Percentiles rank a stretch among this genome's conserved stretches.
These are phyloP conservation scores for Tenthredo distinguenda DNA, from an alignment of 2,888 invertebrate species.

Conservation along the genomic window DNA sequence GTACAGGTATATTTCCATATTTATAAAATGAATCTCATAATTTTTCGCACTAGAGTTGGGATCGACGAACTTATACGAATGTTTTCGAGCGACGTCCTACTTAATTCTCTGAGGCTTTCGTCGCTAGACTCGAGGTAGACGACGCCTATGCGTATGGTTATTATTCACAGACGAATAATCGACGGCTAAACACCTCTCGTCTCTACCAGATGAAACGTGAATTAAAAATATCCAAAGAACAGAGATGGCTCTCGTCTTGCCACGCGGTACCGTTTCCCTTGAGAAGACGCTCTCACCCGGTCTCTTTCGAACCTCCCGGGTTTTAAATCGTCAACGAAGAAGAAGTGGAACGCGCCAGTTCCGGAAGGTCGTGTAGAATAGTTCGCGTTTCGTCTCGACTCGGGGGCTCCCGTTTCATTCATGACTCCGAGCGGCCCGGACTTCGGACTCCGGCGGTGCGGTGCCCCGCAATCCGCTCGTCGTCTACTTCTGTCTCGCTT, in stretches of 20 bases:
- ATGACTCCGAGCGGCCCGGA: slow-evolving; percentile 59
- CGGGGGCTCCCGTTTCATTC: slow-evolving; percentile 61
- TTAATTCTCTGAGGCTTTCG: not conserved
- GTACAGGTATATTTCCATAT: not conserved
- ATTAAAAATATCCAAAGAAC: not conserved
- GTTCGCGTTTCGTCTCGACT: slow-evolving; percentile 54
- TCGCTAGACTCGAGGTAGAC: slow-evolving; percentile 8
- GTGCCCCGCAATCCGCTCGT: slow-evolving; percentile 48
- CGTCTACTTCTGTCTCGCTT: slow-evolving; percentile 55
- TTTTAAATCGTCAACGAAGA: slow-evolving; percentile 56
- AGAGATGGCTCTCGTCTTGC: slow-evolving; percentile 31
- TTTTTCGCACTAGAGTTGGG: not conserved
- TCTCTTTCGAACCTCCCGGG: slow-evolving; percentile 52
- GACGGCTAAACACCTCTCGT: slow-evolving; percentile 14
- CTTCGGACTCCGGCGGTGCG: slow-evolving; percentile 26
- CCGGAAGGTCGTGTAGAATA: slow-evolving; percentile 68
- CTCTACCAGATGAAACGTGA: slow-evolving; percentile 5
- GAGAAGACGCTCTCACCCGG: slow-evolving; percentile 11
- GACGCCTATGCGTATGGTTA: not conserved
- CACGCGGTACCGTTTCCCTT: slow-evolving; percentile 22
- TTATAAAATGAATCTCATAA: not conserved
- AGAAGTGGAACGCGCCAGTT: slow-evolving; percentile 66
- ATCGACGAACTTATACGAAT: not conserved
- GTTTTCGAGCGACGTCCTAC: not conserved
- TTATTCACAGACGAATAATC: slow-evolving; percentile 4